phyloP scores from a whole-genome alignment of 2,888 invertebrate species.

The Cosmopolites sordidus region DNA sequence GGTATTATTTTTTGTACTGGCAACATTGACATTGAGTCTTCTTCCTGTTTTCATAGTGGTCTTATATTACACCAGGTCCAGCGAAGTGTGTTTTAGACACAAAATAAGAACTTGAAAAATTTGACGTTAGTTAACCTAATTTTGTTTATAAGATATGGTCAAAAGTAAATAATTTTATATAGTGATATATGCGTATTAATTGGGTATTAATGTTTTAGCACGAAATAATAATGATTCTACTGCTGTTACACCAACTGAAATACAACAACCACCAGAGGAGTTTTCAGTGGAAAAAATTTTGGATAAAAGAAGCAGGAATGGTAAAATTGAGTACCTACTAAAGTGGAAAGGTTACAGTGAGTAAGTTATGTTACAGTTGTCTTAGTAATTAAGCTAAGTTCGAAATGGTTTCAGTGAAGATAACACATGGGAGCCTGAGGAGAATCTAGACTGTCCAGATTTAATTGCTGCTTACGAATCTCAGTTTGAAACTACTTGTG shows the following conservation, averaged over 20 bases:
- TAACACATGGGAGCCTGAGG: conserved; percentile 84
- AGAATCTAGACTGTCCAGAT: conserved; percentile 71
- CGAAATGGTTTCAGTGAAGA: conserved; percentile 46
- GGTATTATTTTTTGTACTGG: too few relatives aligned
- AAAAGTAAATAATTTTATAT: too few relatives aligned
- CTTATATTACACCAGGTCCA: too few relatives aligned
- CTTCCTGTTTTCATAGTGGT: too few relatives aligned
- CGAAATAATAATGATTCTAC: background rate
- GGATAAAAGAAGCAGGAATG: conserved; percentile 63
- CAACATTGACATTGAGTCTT: too few relatives aligned
- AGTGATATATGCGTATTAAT: too few relatives aligned
- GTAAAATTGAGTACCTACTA: conserved; percentile 63
- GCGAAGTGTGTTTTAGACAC: too few relatives aligned
- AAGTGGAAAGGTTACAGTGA: conserved; percentile 66
- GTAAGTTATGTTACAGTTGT: conserved; percentile 44
- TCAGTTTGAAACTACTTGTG: conserved; percentile 31
- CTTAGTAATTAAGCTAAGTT: background rate
- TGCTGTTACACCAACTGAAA: conserved; percentile 2
- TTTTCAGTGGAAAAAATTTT: conserved; percentile 73
- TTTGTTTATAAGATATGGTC: too few relatives aligned
- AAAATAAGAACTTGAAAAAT: too few relatives aligned
- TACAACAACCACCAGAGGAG: conserved; percentile 52
- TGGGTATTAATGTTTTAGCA: too few relatives aligned
- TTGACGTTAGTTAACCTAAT: too few relatives aligned
- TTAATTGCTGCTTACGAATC: conserved; percentile 54